These are phyloP conservation scores for Ectemnius continuus DNA, from an alignment of 2,888 invertebrate genomes.

Conservation along the genomic window DNA sequence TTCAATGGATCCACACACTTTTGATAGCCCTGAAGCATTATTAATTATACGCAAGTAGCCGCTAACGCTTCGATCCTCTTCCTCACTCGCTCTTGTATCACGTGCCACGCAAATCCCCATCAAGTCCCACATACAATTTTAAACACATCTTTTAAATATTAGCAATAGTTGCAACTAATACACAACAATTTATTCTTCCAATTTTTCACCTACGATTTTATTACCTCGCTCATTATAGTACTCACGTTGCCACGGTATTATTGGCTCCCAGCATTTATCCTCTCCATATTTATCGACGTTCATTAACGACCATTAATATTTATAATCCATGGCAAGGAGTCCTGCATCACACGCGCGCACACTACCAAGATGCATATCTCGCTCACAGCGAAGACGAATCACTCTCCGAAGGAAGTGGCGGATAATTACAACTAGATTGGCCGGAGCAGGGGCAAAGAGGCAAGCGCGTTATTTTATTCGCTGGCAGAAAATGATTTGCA, in stretches of 20 bases:
- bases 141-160: too few species aligned
- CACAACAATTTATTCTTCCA: too few species aligned
- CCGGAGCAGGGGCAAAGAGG: neutral
- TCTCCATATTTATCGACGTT: neutral
- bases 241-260: too few species aligned
- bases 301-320: slow-evolving; percentile 2
- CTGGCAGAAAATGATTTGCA: slow-evolving; percentile 31
- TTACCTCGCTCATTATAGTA: neutral
- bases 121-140: too few species aligned
- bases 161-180: too few species aligned
- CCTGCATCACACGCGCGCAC: neutral
- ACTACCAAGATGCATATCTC: neutral
- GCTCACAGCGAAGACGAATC: neutral
- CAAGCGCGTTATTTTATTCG: slow-evolving; percentile 14
- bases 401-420: neutral
- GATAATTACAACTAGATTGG: slow-evolving; percentile 1
- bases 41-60: slow-evolving; percentile 67
- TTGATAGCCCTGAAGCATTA: slow-evolving; percentile 62
- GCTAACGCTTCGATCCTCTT: slow-evolving; percentile 49
- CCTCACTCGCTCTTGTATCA: slow-evolving; percentile 30
- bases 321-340: neutral
- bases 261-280: too few species aligned
- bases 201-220: too few species aligned
- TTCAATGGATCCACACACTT: slow-evolving; percentile 62
- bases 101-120: too few species aligned